phyloP scores from a whole-genome alignment of 2,113 vertebrate genomes.

The Toxotes chatareus region DNA sequence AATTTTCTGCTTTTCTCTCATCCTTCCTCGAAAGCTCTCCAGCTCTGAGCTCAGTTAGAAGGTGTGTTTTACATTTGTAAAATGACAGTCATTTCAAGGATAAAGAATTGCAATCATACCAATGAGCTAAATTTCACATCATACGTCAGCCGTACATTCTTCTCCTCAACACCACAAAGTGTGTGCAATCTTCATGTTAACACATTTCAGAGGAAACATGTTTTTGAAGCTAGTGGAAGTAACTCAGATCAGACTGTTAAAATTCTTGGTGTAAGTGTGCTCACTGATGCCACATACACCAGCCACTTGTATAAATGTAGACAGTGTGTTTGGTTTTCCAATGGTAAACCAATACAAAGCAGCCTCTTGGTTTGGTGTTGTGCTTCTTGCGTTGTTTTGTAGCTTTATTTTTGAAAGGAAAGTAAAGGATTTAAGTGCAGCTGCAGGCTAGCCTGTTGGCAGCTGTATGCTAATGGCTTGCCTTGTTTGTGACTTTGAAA shows the following conservation, averaged over 20 bases:
- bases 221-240: background rate
- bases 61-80: constrained; percentile 2
- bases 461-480: constrained; percentile 80
- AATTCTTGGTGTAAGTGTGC: background rate
- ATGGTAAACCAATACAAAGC: constrained; percentile 27
- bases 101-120: constrained; percentile 20
- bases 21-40: background rate
- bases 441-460: constrained; percentile 73
- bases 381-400: constrained; percentile 50
- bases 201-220: background rate
- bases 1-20: background rate
- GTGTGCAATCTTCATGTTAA: background rate
- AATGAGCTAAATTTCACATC: constrained; percentile 12
- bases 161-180: background rate
- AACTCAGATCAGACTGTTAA: background rate
- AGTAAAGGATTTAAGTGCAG: constrained; percentile 65
- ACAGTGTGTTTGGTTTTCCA: constrained; percentile 37
- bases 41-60: background rate
- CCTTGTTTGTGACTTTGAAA: constrained; percentile 73
- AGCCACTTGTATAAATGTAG: constrained; percentile 2
- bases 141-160: background rate
- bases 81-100: constrained; percentile 16
- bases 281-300: background rate
- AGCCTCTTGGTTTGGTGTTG: constrained; percentile 33
- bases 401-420: constrained; percentile 68